Evolutionary conservation across 1,140 invertebrate species (phyloP), one percentile per base, ranked within the genome.

Genomic region (Agraylea sexmaculata): DNA sequence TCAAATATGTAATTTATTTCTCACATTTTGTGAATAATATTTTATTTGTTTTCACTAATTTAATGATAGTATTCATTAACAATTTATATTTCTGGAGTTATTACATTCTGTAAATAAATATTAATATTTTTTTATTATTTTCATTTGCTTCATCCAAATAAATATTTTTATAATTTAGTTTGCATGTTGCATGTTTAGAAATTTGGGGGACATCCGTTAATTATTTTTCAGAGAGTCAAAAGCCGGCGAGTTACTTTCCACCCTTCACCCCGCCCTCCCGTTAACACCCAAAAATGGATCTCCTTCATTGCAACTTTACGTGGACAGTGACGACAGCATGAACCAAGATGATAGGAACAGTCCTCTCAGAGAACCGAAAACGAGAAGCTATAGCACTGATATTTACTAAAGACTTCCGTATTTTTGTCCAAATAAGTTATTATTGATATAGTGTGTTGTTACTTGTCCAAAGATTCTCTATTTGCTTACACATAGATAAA

Each of bases 151-250:
- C 29, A n/a, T 30, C 4, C 16, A 30, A 16, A 30, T 3, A 13
- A 13, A 30, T n/a, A 13, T 38, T 28, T 10, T 18, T 12, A 29
- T 12, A 15, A 27, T 18, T 34, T 18, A 34, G 5, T 11, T 18
- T 48, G 46, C 46, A 48, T 48, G 46, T 37, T 42, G 46, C 46
- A 48, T 48, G 46, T 33, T 48, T 45, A n/a, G n/a, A 48, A 47
- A 36, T 32, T 17, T 35, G 46, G 46, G 46, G 30, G 42, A 37
- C 23, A 39, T 44, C 35, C 35, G 22, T 16, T 21, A 20, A 31
- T 48, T 43, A n/a, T 11, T 39, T 48, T 48, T 37, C 42, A 48
- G 46, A 28, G 25, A 21, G n/a, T 27, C 12, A 20, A 48, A 42
- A 17, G 36, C 33, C 4, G 23, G 38, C 8, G 37, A 40, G 7